Evolutionary conservation across 2,888 invertebrate genomes (phyloP), one percentile per base, ranked within the genome.

Genomic region (Stramonita haemastoma): DNA sequence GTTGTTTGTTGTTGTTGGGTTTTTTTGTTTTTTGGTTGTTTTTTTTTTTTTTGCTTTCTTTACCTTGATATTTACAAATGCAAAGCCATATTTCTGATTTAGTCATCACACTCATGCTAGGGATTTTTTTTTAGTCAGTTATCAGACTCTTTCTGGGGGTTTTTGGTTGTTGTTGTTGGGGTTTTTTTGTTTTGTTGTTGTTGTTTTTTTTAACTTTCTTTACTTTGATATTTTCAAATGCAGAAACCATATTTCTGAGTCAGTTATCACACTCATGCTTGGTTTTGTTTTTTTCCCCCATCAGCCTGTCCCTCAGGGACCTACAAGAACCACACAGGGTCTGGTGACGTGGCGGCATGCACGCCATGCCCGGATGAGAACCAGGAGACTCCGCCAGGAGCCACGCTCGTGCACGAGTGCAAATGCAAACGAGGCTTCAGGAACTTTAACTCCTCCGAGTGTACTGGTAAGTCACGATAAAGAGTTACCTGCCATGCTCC

Each of bases 221-320:
- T 73, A 26, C 26, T 8, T 8, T n/a, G 2, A 73, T n/a, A 8
- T 73, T 2, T 73, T n/a, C 73, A n/a, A 1, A 11, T n/a, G 29
- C 73, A 73, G 22, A n/a, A 13, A 73, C 73, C 60, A 60, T 60
- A 1, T 60, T 13, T 60, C 60, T 22, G 60, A 19, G 15, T 19
- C 60, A 46, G 19, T 60, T 22, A 60, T 1, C 60, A 60, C 22
- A 1, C 15, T 22, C 60, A 60, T 60, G 22, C 4, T 8, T 15
- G 22, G 8, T 57, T 57, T 15, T 73, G 73, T 73, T 32, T 6
- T 26, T 70, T n/a, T 29, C 57, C 17, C n/a, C 15, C 5, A 2
- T 46, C 94, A 97, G 97, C 97, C 5, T 97, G 97, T 94, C 97
- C 97, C 0, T 96, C 97, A 87, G 97, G 97, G 36, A 97, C 97